phyloP scores from a whole-genome alignment of 2,888 invertebrate genomes.

The Idaea dimidiata region DNA sequence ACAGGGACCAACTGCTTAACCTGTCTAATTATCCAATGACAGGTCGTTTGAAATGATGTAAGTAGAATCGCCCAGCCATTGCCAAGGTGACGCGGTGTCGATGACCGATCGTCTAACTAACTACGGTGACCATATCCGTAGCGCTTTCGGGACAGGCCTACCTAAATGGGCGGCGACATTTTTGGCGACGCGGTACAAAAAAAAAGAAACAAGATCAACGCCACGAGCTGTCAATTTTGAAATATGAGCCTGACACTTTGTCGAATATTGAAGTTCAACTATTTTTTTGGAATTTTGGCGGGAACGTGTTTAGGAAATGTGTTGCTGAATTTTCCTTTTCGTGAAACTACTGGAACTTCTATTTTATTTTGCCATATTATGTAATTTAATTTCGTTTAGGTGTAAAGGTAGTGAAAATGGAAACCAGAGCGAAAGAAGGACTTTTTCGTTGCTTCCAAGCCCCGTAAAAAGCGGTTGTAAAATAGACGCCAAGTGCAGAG shows the following conservation, averaged over 20 bases:
- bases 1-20: background rate
- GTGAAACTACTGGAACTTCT: too few relatives aligned
- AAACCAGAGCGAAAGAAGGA: too few relatives aligned
- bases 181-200: conserved; percentile 15
- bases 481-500: too few relatives aligned
- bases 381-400: too few relatives aligned
- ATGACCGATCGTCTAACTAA: conserved; percentile 52
- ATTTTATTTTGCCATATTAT: too few relatives aligned
- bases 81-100: conserved; percentile 59
- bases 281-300: background rate
- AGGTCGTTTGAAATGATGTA: conserved; percentile 46
- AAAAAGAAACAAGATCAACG: conserved; percentile 11
- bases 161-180: conserved; percentile 21
- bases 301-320: too few relatives aligned
- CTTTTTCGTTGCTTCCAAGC: too few relatives aligned
- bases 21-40: conserved; percentile 2
- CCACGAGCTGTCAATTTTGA: background rate
- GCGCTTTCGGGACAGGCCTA: conserved; percentile 27
- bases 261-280: background rate
- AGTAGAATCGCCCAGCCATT: conserved; percentile 44
- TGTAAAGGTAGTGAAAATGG: too few relatives aligned
- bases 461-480: too few relatives aligned
- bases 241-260: background rate
- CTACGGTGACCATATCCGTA: conserved; percentile 44
- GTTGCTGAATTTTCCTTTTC: too few relatives aligned